Conservation (phyloP, 2,113 vertebrate species). For the Spea multiplicata region DNA sequence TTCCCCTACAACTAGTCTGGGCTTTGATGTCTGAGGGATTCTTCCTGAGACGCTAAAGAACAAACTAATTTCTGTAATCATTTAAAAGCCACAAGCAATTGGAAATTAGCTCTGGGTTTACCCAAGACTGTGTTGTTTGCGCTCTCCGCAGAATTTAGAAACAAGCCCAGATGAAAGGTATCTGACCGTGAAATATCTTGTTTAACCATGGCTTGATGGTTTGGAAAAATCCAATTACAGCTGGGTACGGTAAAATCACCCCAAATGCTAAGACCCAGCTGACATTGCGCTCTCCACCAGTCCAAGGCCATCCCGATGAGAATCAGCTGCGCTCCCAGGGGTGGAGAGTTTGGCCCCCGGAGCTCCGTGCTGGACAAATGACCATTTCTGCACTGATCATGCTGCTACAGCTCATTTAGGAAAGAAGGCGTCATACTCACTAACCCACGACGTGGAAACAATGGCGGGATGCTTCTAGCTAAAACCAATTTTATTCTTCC, state of each 20-base stretch:
- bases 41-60: slow-evolving; percentile 15
- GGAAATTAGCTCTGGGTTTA: slow-evolving; percentile 33
- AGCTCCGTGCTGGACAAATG: too few species aligned
- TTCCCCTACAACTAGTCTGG: slow-evolving; percentile 8
- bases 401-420: too few species aligned
- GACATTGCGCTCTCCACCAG: too few species aligned
- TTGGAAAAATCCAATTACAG: slow-evolving; percentile 22
- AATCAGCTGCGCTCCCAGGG: too few species aligned
- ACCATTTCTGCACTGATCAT: too few species aligned
- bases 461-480: too few species aligned
- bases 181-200: slow-evolving; percentile 25
- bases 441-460: too few species aligned
- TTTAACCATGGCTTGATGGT: slow-evolving; percentile 23
- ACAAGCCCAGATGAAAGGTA: slow-evolving; percentile 29
- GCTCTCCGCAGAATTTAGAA: slow-evolving; percentile 29
- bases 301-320: too few species aligned
- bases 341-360: too few species aligned
- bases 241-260: not conserved
- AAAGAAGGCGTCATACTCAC: too few species aligned
- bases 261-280: slow-evolving; percentile 1
- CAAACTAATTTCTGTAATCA: slow-evolving; percentile 35
- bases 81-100: slow-evolving; percentile 44
- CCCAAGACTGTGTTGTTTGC: slow-evolving; percentile 24
- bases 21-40: slow-evolving; percentile 27
- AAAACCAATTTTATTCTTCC: too few species aligned